Evolutionary conservation across 1,140 invertebrate genomes (phyloP), one percentile per base, ranked within the genome.

Genomic region (Globodera rostochiensis): DNA sequence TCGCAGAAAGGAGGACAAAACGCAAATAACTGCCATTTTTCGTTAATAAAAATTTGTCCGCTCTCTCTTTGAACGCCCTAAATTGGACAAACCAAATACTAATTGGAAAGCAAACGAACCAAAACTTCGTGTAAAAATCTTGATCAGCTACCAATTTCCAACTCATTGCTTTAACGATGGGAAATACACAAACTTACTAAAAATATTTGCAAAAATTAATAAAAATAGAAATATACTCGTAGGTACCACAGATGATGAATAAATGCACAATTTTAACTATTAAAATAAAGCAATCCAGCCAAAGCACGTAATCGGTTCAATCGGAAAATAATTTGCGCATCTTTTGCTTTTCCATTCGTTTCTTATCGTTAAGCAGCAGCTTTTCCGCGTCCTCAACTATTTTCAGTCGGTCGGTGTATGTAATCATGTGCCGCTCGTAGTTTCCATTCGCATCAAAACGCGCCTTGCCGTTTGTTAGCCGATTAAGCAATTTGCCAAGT

Each of bases 401-500:
- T 36, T 67, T 19, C 50, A 81, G 19, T 46, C 80, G 75, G 15
- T 73, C 69, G 36, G 71, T 46, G 64, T 81, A 81, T 45, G 13
- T 66, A 25, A 46, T 45, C n/a, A n/a, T 6, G 71, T 81, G 80
- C 2, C 36, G 19, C n/a, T 47, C 19, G 74, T 57, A 82, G 82
- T 82, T 74, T 53, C 81, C 81, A 45, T 82, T 53, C 80, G 77
- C 36, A 45, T 79, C 67, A 73, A 82, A 80, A 36, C n/a, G 13
- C 60, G 81, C 71, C 9, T 53, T 74, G 11, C 53, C 79, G 3
- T 60, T 64, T 7, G 64, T 77, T 53, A 74, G 47, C 57, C 78
- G 49, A 60, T 82, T 9, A 8, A 83, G 45, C 46, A 83, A 67
- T 83, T 82, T 83, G 53, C 82, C 74, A 8, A 83, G 78, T 46